phyloP scores from a whole-genome alignment of 1,140 invertebrate species.

The Ostrea denselamellosa region DNA sequence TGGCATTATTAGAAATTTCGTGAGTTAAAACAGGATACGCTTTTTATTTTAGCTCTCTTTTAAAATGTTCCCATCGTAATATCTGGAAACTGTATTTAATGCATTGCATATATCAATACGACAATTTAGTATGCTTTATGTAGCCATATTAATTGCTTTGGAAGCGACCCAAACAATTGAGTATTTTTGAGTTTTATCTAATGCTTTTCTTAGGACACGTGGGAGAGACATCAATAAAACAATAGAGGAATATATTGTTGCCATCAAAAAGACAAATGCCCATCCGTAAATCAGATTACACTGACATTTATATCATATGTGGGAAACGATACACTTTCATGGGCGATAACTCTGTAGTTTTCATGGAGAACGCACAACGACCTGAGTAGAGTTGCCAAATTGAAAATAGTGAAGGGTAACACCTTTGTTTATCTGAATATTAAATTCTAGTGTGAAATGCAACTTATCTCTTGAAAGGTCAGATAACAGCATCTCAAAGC shows the following conservation, averaged over 20 bases:
- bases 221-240: not conserved
- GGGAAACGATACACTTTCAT: not conserved
- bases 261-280: not conserved
- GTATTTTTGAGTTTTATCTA: not conserved
- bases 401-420: not conserved
- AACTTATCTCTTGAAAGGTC: not conserved
- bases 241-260: not conserved
- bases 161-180: not conserved
- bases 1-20: no score
- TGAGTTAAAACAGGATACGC: no score
- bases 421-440: constrained; percentile 34
- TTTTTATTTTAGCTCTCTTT: no score
- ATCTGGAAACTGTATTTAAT: not conserved
- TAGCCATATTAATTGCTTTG: no score
- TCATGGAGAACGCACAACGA: not conserved
- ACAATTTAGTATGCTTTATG: no score
- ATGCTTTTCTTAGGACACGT: not conserved
- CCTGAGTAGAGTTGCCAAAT: not conserved
- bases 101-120: no score
- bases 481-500: not conserved
- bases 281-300: not conserved
- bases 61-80: not conserved
- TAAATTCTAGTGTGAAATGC: constrained; percentile 23
- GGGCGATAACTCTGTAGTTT: constrained; percentile 7
- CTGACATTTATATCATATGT: constrained; percentile 19